Conservation (phyloP, 2,113 vertebrate species). For the Tringa solitaria region DNA sequence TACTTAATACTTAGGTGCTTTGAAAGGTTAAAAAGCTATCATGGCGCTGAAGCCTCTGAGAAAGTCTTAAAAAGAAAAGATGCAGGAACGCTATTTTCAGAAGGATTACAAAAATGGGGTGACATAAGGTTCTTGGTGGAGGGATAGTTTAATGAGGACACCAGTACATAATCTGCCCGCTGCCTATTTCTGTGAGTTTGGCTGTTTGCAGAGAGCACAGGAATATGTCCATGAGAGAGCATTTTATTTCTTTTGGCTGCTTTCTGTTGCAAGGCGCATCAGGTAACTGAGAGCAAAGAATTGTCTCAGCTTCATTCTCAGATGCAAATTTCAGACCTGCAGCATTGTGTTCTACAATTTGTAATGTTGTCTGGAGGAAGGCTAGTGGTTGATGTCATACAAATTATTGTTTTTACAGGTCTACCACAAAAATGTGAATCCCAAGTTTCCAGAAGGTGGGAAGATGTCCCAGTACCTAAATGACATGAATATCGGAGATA, state of each 20-base stretch:
- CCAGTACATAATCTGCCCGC: neutral
- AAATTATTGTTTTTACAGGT: constrained; percentile 72
- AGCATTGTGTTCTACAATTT: neutral
- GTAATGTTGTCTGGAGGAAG: neutral
- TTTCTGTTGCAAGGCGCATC: neutral
- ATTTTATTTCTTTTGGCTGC: neutral
- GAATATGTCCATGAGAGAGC: neutral
- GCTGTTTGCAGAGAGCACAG: neutral
- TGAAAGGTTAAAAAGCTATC: neutral
- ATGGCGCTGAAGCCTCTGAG: neutral
- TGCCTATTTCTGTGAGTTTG: neutral
- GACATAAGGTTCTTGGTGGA: neutral
- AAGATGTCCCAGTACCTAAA: constrained; percentile 92
- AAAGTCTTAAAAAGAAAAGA: neutral
- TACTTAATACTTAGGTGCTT: neutral
- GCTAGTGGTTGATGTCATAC: neutral
- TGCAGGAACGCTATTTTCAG: neutral
- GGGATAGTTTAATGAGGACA: neutral
- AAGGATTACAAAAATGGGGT: neutral
- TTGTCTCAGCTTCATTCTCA: neutral
- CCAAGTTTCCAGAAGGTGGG: constrained; percentile 86
- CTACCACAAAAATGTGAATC: constrained; percentile 86
- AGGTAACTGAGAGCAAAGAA: neutral
- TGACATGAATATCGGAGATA: constrained; percentile 83
- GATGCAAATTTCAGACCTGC: neutral